A percentile compares a stretch with the other conserved stretches of the same genome.
Evolutionary conservation across 2,888 invertebrate genomes (phyloP).

Genomic region (Platycnemis pennipes): DNA sequence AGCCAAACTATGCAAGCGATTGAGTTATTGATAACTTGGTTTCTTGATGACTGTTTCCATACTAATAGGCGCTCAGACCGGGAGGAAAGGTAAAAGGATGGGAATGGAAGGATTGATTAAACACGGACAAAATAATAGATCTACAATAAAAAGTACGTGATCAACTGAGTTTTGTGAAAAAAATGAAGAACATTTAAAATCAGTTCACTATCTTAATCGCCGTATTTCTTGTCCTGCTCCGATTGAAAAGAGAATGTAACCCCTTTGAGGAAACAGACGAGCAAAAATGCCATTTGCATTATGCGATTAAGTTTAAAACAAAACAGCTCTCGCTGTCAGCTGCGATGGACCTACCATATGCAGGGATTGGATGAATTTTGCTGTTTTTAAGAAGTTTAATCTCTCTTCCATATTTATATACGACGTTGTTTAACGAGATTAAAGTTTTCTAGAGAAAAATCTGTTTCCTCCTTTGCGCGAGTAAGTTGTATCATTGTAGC

Average conservation of each 20-base stretch:
- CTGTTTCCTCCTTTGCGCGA: too few species aligned
- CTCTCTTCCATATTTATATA: too few species aligned
- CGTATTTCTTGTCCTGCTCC: not conserved
- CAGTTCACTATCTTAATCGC: not conserved
- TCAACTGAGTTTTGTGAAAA: not conserved
- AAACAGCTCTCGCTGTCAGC: not conserved
- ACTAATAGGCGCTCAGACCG: too few species aligned
- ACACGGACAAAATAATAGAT: not conserved
- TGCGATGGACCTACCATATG: not conserved
- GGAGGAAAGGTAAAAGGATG: too few species aligned
- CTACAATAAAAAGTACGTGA: not conserved
- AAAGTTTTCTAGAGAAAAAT: too few species aligned
- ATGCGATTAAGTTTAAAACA: not conserved
- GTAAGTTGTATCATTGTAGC: too few species aligned
- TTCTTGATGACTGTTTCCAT: too few species aligned
- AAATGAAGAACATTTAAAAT: not conserved
- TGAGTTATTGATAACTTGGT: too few species aligned
- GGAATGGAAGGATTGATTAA: too few species aligned
- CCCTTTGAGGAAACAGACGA: not conserved
- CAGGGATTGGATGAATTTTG: not conserved
- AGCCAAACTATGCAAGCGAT: too few species aligned
- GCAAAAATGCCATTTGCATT: not conserved
- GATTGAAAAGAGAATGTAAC: not conserved
- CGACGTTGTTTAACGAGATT: too few species aligned
- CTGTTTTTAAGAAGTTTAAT: too few species aligned